Percentiles rank a stretch among this genome's conserved stretches.
Evolutionary conservation across 2,113 vertebrate species (phyloP).

Genomic region (Harpagus bidentatus): DNA sequence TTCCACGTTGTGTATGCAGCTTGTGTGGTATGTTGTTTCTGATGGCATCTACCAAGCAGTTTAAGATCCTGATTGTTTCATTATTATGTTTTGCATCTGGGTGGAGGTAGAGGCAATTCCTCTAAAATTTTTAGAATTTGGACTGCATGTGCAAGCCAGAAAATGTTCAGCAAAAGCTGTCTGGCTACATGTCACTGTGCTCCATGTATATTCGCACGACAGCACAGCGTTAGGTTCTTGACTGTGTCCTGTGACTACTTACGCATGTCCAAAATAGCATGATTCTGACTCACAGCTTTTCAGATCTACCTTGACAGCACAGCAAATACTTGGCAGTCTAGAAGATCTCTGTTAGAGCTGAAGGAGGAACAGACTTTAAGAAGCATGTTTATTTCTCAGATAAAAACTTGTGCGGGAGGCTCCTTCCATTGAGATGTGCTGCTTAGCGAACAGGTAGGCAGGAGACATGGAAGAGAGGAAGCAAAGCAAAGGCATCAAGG

Average conservation of each 20-base stretch:
- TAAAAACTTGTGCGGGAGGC: not conserved
- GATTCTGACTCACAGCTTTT: not conserved
- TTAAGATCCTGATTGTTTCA: not conserved
- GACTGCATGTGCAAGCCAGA: not conserved
- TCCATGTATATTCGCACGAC: not conserved
- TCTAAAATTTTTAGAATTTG: not conserved
- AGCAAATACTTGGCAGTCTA: not conserved
- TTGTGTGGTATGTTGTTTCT: not conserved
- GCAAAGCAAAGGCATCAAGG: not conserved
- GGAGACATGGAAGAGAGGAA: not conserved
- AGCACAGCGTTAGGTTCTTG: not conserved
- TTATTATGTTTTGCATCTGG: not conserved
- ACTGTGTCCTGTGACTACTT: not conserved
- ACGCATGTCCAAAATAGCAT: not conserved
- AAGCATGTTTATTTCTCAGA: not conserved
- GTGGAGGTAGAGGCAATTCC: not conserved
- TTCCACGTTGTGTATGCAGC: not conserved
- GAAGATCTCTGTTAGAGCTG: not conserved
- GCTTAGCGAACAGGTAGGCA: not conserved
- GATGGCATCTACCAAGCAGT: not conserved
- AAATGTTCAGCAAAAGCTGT: not conserved
- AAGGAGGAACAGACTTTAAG: not conserved
- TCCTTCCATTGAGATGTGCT: not conserved
- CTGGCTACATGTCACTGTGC: fast-evolving
- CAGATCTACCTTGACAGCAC: not conserved